A percentile compares a stretch with the other conserved stretches of the same genome.
phyloP scores from a whole-genome alignment of 2,113 vertebrate species.

The Chamaetylas fuelleborni region DNA sequence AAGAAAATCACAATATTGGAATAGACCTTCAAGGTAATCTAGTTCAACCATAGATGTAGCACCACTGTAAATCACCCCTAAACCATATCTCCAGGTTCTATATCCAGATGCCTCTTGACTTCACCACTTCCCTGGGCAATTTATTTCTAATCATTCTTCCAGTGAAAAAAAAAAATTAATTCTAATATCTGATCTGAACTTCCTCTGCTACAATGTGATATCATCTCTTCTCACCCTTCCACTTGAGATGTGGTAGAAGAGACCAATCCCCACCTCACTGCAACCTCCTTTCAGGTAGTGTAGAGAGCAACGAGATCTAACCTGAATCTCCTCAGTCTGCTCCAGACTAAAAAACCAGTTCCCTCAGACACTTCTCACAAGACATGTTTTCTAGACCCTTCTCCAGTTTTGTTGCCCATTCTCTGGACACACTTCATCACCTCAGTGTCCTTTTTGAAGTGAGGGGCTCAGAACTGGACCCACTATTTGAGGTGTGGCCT shows the following conservation, averaged over 20 bases:
- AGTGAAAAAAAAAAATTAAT: not conserved
- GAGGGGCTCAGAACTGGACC: not conserved
- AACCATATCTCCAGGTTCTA: not conserved
- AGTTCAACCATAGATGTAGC: not conserved
- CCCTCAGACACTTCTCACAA: not conserved
- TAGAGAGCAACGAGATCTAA: not conserved
- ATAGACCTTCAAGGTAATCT: not conserved
- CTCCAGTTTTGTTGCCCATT: not conserved
- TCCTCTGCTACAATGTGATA: not conserved
- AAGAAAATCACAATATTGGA: not conserved
- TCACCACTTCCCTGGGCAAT: not conserved
- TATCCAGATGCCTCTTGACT: not conserved
- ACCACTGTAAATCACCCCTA: not conserved
- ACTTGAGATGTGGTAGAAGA: not conserved
- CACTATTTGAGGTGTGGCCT: not conserved
- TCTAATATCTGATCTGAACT: not conserved
- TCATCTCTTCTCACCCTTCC: accelerated
- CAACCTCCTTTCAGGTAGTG: not conserved
- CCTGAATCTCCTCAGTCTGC: not conserved
- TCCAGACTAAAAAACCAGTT: not conserved
- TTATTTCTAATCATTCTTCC: not conserved
- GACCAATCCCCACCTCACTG: accelerated
- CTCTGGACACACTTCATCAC: no score
- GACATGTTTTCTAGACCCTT: not conserved
- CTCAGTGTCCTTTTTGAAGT: not conserved